phyloP scores from a whole-genome alignment of 2,113 vertebrate genomes.

The Ochotona curzoniae region DNA sequence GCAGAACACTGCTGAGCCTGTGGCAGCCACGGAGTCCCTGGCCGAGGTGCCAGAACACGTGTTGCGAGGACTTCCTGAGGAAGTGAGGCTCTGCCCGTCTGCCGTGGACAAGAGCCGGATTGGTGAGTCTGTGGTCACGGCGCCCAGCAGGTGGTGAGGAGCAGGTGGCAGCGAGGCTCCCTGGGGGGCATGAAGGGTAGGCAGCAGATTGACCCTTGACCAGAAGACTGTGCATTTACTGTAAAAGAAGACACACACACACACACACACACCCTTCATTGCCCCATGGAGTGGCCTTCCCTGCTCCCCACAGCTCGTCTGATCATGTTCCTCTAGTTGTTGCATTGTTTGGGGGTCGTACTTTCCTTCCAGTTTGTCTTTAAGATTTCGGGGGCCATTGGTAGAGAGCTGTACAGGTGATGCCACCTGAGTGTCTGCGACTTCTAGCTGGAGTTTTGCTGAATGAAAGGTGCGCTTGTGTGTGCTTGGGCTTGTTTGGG shows the following conservation, averaged over 20 bases:
- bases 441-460: neutral
- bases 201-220: neutral
- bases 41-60: constrained; percentile 88
- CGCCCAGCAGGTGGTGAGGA: neutral
- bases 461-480: neutral
- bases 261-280: neutral
- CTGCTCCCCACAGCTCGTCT: neutral
- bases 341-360: neutral
- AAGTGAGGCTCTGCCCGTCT: constrained; percentile 88
- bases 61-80: constrained; percentile 89
- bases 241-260: neutral
- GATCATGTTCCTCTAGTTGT: neutral
- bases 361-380: neutral
- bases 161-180: neutral
- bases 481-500: constrained; percentile 28
- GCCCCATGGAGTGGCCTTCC: neutral
- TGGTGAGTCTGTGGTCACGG: constrained; percentile 80
- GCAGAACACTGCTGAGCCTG: constrained; percentile 83
- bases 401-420: neutral
- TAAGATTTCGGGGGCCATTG: neutral
- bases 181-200: neutral
- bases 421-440: neutral
- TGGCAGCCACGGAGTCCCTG: constrained; percentile 84
- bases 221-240: neutral
- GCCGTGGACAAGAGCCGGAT: constrained; percentile 89